These are phyloP conservation scores for Labeo calbasu DNA, from an alignment of 2,797 vertebrate species.

Conservation along the genomic window DNA sequence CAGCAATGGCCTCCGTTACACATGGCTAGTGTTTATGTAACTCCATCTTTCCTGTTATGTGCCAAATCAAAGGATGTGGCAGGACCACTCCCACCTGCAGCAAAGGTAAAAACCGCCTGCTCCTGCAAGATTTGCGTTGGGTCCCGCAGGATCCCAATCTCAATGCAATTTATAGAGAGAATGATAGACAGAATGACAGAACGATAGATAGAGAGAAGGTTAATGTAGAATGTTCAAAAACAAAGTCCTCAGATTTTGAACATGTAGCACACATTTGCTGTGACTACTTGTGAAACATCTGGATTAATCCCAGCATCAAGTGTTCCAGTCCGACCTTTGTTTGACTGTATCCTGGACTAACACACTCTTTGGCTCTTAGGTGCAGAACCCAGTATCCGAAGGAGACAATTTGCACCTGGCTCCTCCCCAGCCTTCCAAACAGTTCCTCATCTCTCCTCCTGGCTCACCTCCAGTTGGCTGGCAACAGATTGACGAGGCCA, in stretches of 20 bases:
- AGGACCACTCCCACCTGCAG: too few relatives aligned
- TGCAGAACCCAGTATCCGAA: conserved; percentile 82
- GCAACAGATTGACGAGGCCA: conserved; percentile 85
- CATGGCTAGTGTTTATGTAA: too few relatives aligned
- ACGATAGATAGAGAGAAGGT: too few relatives aligned
- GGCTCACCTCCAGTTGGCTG: conserved; percentile 85
- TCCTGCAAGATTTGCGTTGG: too few relatives aligned
- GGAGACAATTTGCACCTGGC: conserved; percentile 87
- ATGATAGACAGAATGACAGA: neutral
- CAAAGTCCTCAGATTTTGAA: neutral
- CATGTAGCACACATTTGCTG: neutral
- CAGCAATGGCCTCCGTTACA: too few relatives aligned
- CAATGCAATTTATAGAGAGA: too few relatives aligned
- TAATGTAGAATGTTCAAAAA: neutral
- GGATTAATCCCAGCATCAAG: neutral
- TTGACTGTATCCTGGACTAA: neutral
- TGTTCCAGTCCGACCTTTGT: neutral
- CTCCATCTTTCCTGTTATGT: too few relatives aligned
- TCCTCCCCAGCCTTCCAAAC: conserved; percentile 86
- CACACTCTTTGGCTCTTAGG: conserved; percentile 67
- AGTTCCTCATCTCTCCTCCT: conserved; percentile 89
- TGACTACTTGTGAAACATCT: neutral
- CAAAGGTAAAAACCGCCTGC: too few relatives aligned
- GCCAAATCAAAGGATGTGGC: too few relatives aligned
- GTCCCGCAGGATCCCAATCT: too few relatives aligned